Evolutionary conservation across 2,888 invertebrate species (phyloP), one percentile per base, ranked within the genome.

Genomic region (Ophion ventricosus): DNA sequence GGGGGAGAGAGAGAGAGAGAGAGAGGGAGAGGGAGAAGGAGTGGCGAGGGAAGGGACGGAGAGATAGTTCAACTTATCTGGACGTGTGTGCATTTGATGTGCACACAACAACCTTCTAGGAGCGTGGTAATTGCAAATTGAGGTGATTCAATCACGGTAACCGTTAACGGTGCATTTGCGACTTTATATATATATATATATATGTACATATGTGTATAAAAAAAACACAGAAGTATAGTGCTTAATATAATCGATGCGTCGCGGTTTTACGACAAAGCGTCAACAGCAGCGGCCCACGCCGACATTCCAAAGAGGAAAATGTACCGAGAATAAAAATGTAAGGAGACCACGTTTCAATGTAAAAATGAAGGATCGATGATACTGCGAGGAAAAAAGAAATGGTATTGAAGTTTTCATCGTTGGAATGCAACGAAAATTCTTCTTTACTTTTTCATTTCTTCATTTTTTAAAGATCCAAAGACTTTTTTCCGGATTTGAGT

Each of bases 111-210:
- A 29, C 59, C 57, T 63, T 70, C 49, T 61, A 20, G 72, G 11
- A 49, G 61, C 74, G 74, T 72, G 66, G 82, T 84, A 84, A 84
- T 84, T 84, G 84, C 82, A 84, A 84, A 84, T 84, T 84, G 81
- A 82, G 82, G 70, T 67, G 82, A 84, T 84, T 82, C 79, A 82
- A 82, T 84, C 79, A 75, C 74, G 59, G 11, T 49, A 57, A 40
- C 61, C 72, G 79, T 70, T 78, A 79, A 82, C 82, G 72, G 74
- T 82, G 67, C 63, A 59, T 23, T 17, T n/a, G 23, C 49, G 43
- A 54, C n/a, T n/a, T 74, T 49, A 49, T 49, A 17, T 49, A 49
- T 14, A 49, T 49, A 49, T 1, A 14, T 49, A 17, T 49, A 49
- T 14, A 49, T 49, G 3, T 35, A 17, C n/a, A 26, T 25, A 56